These are phyloP conservation scores for Octopus bimaculoides DNA, from an alignment of 1,140 invertebrate species.

Conservation along the genomic window DNA sequence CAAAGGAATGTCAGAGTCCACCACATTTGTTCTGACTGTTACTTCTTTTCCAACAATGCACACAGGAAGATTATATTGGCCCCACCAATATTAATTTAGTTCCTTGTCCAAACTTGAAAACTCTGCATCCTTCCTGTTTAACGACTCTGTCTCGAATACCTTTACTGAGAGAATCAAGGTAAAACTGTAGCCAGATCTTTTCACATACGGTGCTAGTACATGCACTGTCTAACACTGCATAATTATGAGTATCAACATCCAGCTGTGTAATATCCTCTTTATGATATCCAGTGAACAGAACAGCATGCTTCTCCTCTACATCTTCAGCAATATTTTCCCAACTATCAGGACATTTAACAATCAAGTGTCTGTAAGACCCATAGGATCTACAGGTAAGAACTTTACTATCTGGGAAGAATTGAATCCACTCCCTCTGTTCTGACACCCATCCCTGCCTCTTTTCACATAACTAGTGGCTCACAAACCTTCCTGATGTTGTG, in stretches of 20 bases:
- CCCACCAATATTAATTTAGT: conserved; percentile 19
- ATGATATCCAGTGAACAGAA: conserved; percentile 25
- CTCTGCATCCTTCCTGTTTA: conserved; percentile 12
- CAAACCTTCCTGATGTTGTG: neutral
- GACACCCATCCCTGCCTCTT: neutral
- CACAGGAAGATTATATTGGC: conserved; percentile 15
- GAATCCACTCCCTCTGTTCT: neutral
- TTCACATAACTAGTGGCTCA: neutral
- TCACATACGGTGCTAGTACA: conserved; percentile 25
- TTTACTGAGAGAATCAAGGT: conserved; percentile 18
- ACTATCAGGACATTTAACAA: conserved; percentile 29
- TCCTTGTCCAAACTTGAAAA: conserved; percentile 30
- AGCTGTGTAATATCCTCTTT: conserved; percentile 21
- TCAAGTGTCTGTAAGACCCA: conserved; percentile 29
- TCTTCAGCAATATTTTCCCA: conserved; percentile 29
- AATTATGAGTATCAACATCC: conserved; percentile 23
- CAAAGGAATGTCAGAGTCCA: conserved; percentile 24
- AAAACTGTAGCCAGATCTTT: conserved; percentile 23
- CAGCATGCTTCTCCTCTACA: conserved; percentile 22
- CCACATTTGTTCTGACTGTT: conserved; percentile 24
- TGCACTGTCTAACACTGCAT: conserved; percentile 28
- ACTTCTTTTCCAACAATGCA: conserved; percentile 19
- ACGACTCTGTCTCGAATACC: conserved; percentile 14
- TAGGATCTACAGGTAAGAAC: conserved; percentile 24
- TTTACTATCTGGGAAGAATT: conserved; percentile 13